phyloP scores from a whole-genome alignment of 2,888 invertebrate genomes.

The Dicranocentrus wangi region DNA sequence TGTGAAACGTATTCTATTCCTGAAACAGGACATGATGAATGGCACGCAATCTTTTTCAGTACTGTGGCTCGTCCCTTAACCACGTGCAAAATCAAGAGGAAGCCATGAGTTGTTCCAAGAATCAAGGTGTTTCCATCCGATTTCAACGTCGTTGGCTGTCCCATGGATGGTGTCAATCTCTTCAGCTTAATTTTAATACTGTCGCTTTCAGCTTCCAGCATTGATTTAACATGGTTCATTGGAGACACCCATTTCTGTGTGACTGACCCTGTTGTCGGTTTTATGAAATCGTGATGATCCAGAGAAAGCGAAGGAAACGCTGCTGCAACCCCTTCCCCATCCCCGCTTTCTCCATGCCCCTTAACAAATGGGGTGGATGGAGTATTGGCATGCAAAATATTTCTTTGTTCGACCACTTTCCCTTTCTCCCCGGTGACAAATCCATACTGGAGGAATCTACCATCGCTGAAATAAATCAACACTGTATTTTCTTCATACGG shows the following conservation, averaged over 20 bases:
- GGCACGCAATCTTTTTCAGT: slow-evolving; percentile 65
- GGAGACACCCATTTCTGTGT: slow-evolving; percentile 53
- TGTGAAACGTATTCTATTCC: too few species aligned
- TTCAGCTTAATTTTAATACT: slow-evolving; percentile 67
- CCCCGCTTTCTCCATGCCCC: slow-evolving; percentile 1
- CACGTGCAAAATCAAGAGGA: slow-evolving; percentile 65
- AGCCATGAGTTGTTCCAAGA: slow-evolving; percentile 69
- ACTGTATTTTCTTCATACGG: slow-evolving; percentile 66
- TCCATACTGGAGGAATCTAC: slow-evolving; percentile 68
- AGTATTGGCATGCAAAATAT: slow-evolving; percentile 60
- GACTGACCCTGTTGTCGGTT: background rate
- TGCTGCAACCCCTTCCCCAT: slow-evolving; percentile 1
- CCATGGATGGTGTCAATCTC: slow-evolving; percentile 66
- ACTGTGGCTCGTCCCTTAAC: slow-evolving; percentile 43
- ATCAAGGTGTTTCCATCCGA: slow-evolving; percentile 61
- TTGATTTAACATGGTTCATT: slow-evolving; percentile 57
- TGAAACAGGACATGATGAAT: slow-evolving; percentile 69
- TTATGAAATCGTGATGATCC: background rate
- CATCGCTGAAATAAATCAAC: slow-evolving; percentile 70
- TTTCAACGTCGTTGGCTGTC: slow-evolving; percentile 68
- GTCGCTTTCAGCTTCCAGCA: slow-evolving; percentile 63
- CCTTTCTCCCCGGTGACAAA: slow-evolving; percentile 53
- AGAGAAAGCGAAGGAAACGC: slow-evolving; percentile 5
- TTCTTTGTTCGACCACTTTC: slow-evolving; percentile 29
- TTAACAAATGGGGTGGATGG: slow-evolving; percentile 67